Percentiles rank a stretch among this genome's conserved stretches.
Evolutionary conservation across 2,113 vertebrate genomes (phyloP).

Genomic region (Acinonyx jubatus): DNA sequence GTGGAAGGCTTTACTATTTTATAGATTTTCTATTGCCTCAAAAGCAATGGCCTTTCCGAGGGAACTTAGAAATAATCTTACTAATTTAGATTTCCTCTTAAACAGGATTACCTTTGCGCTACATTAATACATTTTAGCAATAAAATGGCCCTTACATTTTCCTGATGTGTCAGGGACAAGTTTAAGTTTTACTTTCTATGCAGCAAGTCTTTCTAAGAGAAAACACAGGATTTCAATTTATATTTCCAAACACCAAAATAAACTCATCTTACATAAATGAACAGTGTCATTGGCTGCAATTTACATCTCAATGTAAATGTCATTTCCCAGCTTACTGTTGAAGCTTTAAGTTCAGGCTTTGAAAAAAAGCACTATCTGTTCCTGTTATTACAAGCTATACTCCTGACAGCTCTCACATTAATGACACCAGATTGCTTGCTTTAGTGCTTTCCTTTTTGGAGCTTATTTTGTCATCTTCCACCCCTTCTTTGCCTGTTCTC

Average conservation of each 20-base stretch:
- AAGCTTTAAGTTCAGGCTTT: slow-evolving; percentile 74
- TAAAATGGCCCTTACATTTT: not conserved
- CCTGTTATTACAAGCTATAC: slow-evolving; percentile 64
- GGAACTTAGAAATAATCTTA: slow-evolving; percentile 26
- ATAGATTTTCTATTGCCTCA: not conserved
- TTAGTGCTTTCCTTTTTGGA: slow-evolving; percentile 61
- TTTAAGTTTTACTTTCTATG: slow-evolving; percentile 28
- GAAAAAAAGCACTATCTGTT: slow-evolving; percentile 70
- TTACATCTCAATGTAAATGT: slow-evolving; percentile 77
- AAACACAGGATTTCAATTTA: slow-evolving; percentile 50
- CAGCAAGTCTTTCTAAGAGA: slow-evolving; percentile 40
- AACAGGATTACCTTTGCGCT: not conserved
- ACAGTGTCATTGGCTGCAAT: slow-evolving; percentile 70
- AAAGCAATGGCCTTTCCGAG: not conserved
- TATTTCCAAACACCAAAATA: slow-evolving; percentile 69
- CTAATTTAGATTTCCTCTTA: not conserved
- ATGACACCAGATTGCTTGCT: slow-evolving; percentile 76
- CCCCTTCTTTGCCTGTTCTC: slow-evolving; percentile 24
- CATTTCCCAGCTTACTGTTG: slow-evolving; percentile 70
- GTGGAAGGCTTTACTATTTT: not conserved
- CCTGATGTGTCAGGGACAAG: not conserved
- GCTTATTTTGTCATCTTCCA: slow-evolving; percentile 47
- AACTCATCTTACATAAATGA: slow-evolving; percentile 75
- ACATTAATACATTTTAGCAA: not conserved
- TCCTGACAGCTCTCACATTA: slow-evolving; percentile 78